phyloP scores from a whole-genome alignment of 2,888 invertebrate genomes.

The Tachina grossa region DNA sequence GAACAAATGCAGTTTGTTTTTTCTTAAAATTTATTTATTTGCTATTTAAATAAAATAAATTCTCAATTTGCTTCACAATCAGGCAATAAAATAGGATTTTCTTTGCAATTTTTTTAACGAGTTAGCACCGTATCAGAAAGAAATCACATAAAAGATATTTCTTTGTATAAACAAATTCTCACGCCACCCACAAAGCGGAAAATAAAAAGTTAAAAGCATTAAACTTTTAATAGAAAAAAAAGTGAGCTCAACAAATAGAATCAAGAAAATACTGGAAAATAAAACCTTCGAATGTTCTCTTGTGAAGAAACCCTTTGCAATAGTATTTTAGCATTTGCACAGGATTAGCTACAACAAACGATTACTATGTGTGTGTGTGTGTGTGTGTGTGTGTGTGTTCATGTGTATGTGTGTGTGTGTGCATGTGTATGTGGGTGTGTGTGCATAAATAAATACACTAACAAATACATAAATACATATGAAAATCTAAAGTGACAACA shows the following conservation, averaged over 20 bases:
- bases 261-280: background rate
- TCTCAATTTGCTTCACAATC: slow-evolving; percentile 4
- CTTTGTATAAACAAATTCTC: slow-evolving; percentile 59
- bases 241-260: slow-evolving; percentile 28
- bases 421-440: background rate
- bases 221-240: slow-evolving; percentile 42
- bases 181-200: slow-evolving; percentile 60
- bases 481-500: slow-evolving; percentile 81
- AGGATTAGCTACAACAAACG: slow-evolving; percentile 75
- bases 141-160: slow-evolving; percentile 51
- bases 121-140: slow-evolving; percentile 31
- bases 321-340: slow-evolving; percentile 80
- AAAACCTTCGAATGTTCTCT: slow-evolving; percentile 32
- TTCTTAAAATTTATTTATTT: background rate
- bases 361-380: slow-evolving; percentile 74
- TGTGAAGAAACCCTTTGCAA: slow-evolving; percentile 50
- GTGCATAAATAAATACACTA: slow-evolving; percentile 29
- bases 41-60: slow-evolving; percentile 26
- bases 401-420: background rate
- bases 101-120: slow-evolving; percentile 9
- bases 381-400: too few species aligned
- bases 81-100: slow-evolving; percentile 70
- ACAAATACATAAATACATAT: slow-evolving; percentile 54
- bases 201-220: slow-evolving; percentile 55
- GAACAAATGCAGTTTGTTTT: background rate